Evolutionary conservation across 2,113 vertebrate species (phyloP), one percentile per base, ranked within the genome.

Genomic region (Numida meleagris): DNA sequence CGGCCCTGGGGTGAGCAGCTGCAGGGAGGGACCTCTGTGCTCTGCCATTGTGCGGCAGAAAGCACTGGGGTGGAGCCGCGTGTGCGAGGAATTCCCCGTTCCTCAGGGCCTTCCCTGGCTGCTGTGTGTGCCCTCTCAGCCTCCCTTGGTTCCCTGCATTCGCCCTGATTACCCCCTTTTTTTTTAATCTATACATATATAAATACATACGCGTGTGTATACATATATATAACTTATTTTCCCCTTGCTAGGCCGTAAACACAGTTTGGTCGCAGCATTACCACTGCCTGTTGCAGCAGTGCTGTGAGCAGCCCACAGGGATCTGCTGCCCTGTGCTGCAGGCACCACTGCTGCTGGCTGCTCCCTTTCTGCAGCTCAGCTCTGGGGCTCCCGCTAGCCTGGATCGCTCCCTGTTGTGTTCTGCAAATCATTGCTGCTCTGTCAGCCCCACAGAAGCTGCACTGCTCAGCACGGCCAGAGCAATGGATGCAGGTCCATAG

Each of bases 1-100:
- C 20, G 9, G 65, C 31, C 65, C 42, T 7, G 20, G 14, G 84
- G 77, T 95, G 90, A 94, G 87, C 86, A 93, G 91, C 85, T 89
- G 92, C 81, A 81, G 94, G 91, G 89, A 94, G 93, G 94, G 83
- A 58, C 88, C 27, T 58, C 88, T 95, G 90, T 91, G 85, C 71
- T 85, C 75, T 50, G 48, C 94, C 90, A 90, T 93, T 92, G 10
- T 48, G 82, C 93, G 57, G 88, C 7, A 59, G 72, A 79, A 85
- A 88, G 82, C 59, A 1, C 25, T 9, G 80, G 88, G 86, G 94
- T 90, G 93, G 95, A 93, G 94, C 93, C 14, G 36, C 62, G 93
- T 76, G 17, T 33, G 46, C 19, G 17, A 57, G 93, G 93, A 88
- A 93, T 93, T 95, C 55, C 83, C 86, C 76, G 50, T 77, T 92